Conservation (phyloP, 2,888 invertebrate species). For the Busseola fusca region DNA sequence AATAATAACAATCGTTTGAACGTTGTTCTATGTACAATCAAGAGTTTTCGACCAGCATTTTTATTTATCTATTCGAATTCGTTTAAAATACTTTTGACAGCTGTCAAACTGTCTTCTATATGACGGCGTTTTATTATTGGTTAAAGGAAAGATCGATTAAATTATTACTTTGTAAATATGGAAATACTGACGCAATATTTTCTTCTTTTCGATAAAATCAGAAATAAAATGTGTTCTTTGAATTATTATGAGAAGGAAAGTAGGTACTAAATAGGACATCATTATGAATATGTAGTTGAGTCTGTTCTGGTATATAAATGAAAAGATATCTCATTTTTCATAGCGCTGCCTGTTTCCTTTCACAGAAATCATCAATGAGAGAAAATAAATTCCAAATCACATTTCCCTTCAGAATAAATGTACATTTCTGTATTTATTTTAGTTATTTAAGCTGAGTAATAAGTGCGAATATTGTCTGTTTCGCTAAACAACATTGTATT, state of each 20-base stretch:
- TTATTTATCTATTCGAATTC: constrained; percentile 15
- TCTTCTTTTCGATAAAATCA: not conserved
- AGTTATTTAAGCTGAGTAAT: not conserved
- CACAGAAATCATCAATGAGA: not conserved
- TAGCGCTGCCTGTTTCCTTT: too few species aligned
- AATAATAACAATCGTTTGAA: constrained; percentile 28
- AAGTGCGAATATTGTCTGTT: not conserved
- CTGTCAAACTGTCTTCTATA: constrained; percentile 14
- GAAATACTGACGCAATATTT: not conserved
- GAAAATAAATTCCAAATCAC: not conserved
- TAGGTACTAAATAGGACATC: not conserved
- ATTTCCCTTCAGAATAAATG: not conserved
- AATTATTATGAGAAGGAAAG: too few species aligned
- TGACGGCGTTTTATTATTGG: not conserved
- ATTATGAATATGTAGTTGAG: not conserved
- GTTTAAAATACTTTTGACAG: constrained; percentile 23
- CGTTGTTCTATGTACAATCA: constrained; percentile 17
- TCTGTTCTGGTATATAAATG: not conserved
- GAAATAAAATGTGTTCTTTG: not conserved
- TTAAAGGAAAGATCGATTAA: not conserved
- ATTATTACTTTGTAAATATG: not conserved
- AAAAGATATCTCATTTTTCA: not conserved
- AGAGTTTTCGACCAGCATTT: constrained; percentile 10
- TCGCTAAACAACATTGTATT: not conserved
- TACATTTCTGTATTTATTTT: not conserved